These are phyloP conservation scores for Acanthornis magna DNA, from an alignment of 2,797 vertebrate species.

Conservation along the genomic window DNA sequence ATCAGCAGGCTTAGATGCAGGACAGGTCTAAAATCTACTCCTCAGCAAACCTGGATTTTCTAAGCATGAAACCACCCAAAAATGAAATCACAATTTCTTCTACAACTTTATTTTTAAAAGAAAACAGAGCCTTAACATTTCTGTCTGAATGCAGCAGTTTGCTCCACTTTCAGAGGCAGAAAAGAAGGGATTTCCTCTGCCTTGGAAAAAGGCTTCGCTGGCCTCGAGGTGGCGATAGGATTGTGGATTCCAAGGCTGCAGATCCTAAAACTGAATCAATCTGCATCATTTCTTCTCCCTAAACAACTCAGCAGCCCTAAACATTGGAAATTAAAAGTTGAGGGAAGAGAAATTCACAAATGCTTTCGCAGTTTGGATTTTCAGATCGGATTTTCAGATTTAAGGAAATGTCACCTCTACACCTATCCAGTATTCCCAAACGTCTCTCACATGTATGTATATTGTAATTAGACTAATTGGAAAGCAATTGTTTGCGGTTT, in stretches of 20 bases:
- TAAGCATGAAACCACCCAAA: not conserved
- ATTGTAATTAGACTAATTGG: not conserved
- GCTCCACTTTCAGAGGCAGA: not conserved
- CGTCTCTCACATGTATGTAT: fast-evolving
- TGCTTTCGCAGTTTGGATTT: not conserved
- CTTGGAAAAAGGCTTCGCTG: not conserved
- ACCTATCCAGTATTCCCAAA: not conserved
- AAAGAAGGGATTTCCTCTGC: not conserved
- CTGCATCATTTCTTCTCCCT: not conserved
- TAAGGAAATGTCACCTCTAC: not conserved
- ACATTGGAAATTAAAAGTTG: not conserved
- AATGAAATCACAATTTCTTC: not conserved
- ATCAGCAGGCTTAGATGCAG: not conserved
- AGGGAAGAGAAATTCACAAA: no score
- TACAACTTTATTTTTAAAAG: no score
- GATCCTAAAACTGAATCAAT: not conserved
- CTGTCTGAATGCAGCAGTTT: not conserved
- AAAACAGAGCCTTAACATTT: not conserved
- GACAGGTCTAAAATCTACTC: not conserved
- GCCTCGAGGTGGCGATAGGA: conserved; percentile 52
- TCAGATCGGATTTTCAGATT: not conserved
- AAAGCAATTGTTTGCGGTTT: not conserved
- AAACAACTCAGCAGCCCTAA: not conserved
- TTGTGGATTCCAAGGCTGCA: not conserved
- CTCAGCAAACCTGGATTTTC: not conserved